Evolutionary conservation across 2,888 invertebrate species (phyloP), one percentile per base, ranked within the genome.

Genomic region (Nephrocerus scutellatus): DNA sequence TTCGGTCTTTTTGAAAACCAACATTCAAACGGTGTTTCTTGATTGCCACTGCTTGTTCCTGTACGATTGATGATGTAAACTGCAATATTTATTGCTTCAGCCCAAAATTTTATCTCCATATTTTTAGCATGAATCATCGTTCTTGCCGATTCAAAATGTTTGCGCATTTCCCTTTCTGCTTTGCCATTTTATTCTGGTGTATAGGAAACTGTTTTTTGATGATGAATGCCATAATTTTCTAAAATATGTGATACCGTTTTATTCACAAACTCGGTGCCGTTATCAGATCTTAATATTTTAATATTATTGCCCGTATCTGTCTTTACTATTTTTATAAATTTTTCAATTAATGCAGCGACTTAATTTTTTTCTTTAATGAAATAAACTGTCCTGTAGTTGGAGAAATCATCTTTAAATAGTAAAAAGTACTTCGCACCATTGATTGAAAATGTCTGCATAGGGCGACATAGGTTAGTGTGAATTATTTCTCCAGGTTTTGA

Each of bases 111-210:
- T 19, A 48, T 36, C 20, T 41, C 29, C 7, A 59, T 24, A 1
- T 50, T 52, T 41, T 41, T 49, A 7, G 38, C 35, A 40, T 51
- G 43, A 19, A 51, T 40, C 41, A 53, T 45, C 8, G 48, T 29
- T 23, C 60, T 44, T 14, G 56, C 57, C 15, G 56, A 51, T 45
- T 62, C 61, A 6, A 62, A 50, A 12, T 62, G 45, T 26, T 56
- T 62, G 34, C 57, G 46, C 43, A 54, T 66, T 40, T 62, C 56
- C 8, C 60, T 46, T 36, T 63, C 61, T 0, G 57, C 55, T 35
- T 48, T 43, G 4, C 62, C 60, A 47, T 67, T 68, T 46, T 65
- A 60, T 46, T 63, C 53, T 5, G 63, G 60, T 8, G 59, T 58
- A 41, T 59, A 60, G 4, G 50, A 41, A 1, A 55, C 54, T 7